Conservation (phyloP, 2,888 invertebrate species). For the Drosophila paranaensis region DNA sequence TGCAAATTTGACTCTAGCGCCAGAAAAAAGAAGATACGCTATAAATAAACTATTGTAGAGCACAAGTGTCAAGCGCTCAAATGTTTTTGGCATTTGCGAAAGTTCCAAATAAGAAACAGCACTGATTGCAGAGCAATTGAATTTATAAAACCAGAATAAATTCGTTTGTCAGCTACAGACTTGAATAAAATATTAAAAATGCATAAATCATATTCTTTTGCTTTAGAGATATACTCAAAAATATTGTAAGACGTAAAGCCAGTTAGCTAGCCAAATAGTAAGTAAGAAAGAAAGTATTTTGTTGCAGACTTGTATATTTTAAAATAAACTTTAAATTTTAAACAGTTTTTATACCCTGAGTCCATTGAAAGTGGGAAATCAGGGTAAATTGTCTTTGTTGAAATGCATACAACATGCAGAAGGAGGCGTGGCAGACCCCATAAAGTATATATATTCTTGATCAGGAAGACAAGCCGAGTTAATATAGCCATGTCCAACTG, state of each 20-base stretch:
- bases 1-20: slow-evolving; percentile 44
- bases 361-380: too few species aligned
- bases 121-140: slow-evolving; percentile 1
- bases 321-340: too few species aligned
- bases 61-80: slow-evolving; percentile 23
- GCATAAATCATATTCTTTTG: background rate
- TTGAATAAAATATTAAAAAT: background rate
- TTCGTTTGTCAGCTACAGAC: background rate
- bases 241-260: background rate
- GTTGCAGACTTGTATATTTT: too few species aligned
- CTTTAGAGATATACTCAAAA: background rate
- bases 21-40: background rate
- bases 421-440: too few species aligned
- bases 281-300: too few species aligned
- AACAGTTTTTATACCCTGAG: too few species aligned
- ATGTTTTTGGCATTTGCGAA: slow-evolving; percentile 26
- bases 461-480: too few species aligned
- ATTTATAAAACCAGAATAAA: background rate
- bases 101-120: background rate
- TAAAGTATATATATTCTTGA: too few species aligned
- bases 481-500: too few species aligned
- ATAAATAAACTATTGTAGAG: slow-evolving; percentile 12
- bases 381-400: too few species aligned
- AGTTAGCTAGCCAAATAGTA: background rate
- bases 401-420: too few species aligned